Conservation (phyloP, 2,888 invertebrate genomes). For the Ichneumon xanthorius region DNA sequence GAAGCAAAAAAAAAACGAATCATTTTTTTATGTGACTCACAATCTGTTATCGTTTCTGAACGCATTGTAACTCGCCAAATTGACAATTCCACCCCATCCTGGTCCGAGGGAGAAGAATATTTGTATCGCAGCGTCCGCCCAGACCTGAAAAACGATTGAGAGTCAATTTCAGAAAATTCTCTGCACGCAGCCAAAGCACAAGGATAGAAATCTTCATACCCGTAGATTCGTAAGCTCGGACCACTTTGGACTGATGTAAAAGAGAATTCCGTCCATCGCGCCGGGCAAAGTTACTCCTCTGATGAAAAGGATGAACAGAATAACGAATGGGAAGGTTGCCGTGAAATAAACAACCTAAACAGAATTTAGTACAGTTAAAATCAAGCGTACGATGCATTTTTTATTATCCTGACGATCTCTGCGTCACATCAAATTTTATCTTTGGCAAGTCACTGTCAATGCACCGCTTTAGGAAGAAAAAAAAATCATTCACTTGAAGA, state of each 20-base stretch:
- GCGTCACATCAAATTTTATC: not conserved
- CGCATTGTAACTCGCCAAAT: constrained; percentile 94
- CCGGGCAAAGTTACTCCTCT: constrained; percentile 93
- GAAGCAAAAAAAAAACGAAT: not conserved
- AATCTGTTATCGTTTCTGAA: constrained; percentile 90
- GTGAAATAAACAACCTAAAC: constrained; percentile 92
- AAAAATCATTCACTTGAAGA: no score
- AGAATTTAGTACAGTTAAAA: constrained; percentile 64
- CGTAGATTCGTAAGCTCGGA: constrained; percentile 90
- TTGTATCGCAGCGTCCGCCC: constrained; percentile 97
- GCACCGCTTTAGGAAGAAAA: no score
- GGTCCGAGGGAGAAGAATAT: constrained; percentile 96
- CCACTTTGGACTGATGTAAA: constrained; percentile 93
- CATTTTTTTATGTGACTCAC: constrained; percentile 81
- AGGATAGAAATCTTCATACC: constrained; percentile 83
- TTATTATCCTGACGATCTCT: constrained; percentile 10
- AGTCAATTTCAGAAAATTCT: not conserved
- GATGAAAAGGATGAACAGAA: constrained; percentile 90
- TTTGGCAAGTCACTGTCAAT: no score
- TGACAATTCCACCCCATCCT: constrained; percentile 94
- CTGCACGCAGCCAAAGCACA: not conserved
- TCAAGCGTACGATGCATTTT: constrained; percentile 37
- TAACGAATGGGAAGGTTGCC: constrained; percentile 92
- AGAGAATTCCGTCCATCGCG: constrained; percentile 90
- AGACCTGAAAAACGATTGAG: constrained; percentile 87